Evolutionary conservation across 2,888 invertebrate species (phyloP).

Genomic region (Hesperia comma): DNA sequence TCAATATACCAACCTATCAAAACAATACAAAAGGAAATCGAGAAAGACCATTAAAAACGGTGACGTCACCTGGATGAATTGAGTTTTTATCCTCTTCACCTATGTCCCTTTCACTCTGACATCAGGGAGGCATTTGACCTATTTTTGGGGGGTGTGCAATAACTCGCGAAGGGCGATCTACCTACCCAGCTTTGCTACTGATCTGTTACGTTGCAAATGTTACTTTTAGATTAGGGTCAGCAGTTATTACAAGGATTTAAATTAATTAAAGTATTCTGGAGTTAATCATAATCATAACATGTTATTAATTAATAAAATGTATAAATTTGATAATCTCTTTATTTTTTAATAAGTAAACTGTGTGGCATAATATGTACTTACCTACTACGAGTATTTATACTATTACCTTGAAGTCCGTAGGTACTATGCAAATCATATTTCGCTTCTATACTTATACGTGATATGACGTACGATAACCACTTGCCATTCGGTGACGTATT

Average conservation of each 20-base stretch:
- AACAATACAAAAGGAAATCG: constrained; percentile 76
- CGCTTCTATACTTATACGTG: too few relatives aligned
- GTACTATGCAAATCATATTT: too few relatives aligned
- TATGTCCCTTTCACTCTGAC: constrained; percentile 62
- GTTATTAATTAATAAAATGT: too few relatives aligned
- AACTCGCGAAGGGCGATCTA: constrained; percentile 73
- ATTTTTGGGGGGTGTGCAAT: constrained; percentile 79
- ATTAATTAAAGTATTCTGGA: neutral
- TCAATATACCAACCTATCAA: constrained; percentile 50
- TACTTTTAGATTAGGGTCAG: neutral
- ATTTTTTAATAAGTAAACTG: too few relatives aligned
- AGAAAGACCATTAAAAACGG: constrained; percentile 68
- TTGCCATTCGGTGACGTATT: too few relatives aligned
- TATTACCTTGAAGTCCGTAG: too few relatives aligned
- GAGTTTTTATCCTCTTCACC: constrained; percentile 66
- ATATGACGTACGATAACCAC: too few relatives aligned
- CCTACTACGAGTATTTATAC: too few relatives aligned
- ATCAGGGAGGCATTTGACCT: constrained; percentile 79
- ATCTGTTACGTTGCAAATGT: constrained; percentile 50
- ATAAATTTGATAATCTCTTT: too few relatives aligned
- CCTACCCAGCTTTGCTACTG: constrained; percentile 59
- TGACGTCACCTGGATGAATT: constrained; percentile 82
- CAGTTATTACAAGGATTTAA: neutral
- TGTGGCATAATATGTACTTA: too few relatives aligned
- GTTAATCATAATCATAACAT: too few relatives aligned